Conservation (phyloP, 2,113 vertebrate genomes). For the Sebastes fasciatus region DNA sequence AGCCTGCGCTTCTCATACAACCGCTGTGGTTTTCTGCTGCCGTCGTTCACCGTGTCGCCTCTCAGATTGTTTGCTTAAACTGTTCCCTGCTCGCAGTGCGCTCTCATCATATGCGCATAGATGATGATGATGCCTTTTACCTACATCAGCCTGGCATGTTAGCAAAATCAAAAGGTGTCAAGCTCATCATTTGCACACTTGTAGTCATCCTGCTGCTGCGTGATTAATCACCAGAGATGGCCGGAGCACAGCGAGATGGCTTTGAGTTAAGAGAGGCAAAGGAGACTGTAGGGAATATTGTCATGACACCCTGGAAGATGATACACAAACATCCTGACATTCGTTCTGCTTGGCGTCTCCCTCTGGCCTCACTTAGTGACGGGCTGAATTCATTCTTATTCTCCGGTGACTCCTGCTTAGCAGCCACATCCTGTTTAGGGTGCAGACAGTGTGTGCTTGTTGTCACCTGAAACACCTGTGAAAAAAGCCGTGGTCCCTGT, state of each 20-base stretch:
- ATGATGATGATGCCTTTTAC: not conserved
- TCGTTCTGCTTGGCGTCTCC: slow-evolving; percentile 56
- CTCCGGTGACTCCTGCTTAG: slow-evolving; percentile 67
- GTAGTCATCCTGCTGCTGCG: slow-evolving; percentile 3
- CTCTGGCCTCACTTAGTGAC: slow-evolving; percentile 60
- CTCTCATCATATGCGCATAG: not conserved
- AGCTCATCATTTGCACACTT: slow-evolving; percentile 2
- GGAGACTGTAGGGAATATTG: slow-evolving; percentile 61
- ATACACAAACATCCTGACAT: slow-evolving; percentile 75
- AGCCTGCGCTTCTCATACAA: slow-evolving; percentile 72
- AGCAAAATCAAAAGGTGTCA: not conserved
- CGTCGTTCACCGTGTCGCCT: slow-evolving; percentile 64
- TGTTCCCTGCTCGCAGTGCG: slow-evolving; percentile 32
- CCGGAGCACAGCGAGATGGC: not conserved
- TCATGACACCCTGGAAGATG: slow-evolving; percentile 63
- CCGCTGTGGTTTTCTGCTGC: slow-evolving; percentile 78
- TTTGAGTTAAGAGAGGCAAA: slow-evolving; percentile 17
- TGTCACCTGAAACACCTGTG: slow-evolving; percentile 73
- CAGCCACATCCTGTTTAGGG: slow-evolving; percentile 81
- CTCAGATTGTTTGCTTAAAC: slow-evolving; percentile 54
- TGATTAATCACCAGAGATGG: slow-evolving; percentile 34
- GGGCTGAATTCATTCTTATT: slow-evolving; percentile 59
- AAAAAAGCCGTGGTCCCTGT: slow-evolving; percentile 50
- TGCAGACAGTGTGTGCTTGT: slow-evolving; percentile 73
- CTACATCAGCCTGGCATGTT: not conserved